Percentiles rank a stretch among this genome's conserved stretches.
phyloP scores from a whole-genome alignment of 2,113 vertebrate species.

The Onychostruthus taczanowskii region DNA sequence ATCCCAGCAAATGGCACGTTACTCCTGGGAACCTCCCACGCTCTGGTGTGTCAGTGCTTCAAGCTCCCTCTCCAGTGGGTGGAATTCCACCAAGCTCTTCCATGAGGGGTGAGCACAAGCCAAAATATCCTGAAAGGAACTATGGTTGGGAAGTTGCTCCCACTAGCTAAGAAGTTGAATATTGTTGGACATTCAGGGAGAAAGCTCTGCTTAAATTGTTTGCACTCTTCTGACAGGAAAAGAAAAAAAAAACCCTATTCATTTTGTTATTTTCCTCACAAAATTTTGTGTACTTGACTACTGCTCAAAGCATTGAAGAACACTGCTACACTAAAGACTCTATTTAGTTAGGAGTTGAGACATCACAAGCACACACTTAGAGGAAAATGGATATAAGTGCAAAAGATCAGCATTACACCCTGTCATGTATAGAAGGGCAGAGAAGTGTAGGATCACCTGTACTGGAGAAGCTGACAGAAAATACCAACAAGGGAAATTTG shows the following conservation, averaged over 20 bases:
- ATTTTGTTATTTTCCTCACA: neutral
- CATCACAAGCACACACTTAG: neutral
- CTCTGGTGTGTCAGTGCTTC: neutral
- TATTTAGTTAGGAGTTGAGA: neutral
- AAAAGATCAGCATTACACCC: neutral
- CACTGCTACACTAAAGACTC: neutral
- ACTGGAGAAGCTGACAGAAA: neutral
- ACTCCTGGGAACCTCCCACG: neutral
- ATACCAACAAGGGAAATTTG: neutral
- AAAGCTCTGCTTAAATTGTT: neutral
- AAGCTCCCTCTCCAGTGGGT: neutral
- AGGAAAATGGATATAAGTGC: neutral
- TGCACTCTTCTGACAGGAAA: neutral
- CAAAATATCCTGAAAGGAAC: neutral
- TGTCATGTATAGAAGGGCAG: neutral
- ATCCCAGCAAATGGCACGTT: neutral
- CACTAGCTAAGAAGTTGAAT: neutral
- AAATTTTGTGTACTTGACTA: neutral
- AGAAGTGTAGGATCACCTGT: neutral
- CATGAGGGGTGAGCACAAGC: neutral
- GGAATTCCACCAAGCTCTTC: neutral
- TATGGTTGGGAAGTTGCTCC: neutral
- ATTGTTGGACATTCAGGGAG: neutral
- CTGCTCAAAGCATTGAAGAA: neutral
- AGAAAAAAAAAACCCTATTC: fast-evolving